These are phyloP conservation scores for Chiloscyllium plagiosum DNA, from an alignment of 2,113 vertebrate species.

Conservation along the genomic window DNA sequence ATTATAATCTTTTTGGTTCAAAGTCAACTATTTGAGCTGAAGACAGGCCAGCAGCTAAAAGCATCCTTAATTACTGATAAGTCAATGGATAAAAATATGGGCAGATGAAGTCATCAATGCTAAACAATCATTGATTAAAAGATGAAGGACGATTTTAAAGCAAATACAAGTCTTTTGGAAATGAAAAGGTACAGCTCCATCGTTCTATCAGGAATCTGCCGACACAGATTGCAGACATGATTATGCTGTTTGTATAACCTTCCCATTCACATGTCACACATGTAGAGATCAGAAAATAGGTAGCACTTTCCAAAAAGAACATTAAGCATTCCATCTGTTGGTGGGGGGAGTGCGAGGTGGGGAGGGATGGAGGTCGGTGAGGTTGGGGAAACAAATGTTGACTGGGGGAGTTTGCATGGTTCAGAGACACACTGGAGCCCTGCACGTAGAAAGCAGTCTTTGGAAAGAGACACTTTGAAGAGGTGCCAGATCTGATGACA, in stretches of 20 bases:
- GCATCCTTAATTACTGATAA: slow-evolving; percentile 7
- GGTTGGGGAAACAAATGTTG: background rate
- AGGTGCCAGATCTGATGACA: slow-evolving; percentile 34
- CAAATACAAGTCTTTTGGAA: background rate
- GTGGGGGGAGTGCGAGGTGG: background rate
- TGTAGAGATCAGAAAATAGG: background rate
- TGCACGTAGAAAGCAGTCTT: background rate
- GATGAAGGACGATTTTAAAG: slow-evolving; percentile 33
- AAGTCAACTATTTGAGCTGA: slow-evolving; percentile 19
- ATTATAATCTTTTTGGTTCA: background rate
- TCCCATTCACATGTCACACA: slow-evolving; percentile 24
- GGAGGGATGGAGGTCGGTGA: background rate
- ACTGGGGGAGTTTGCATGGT: background rate
- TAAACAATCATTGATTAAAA: slow-evolving; percentile 21
- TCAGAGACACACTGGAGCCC: slow-evolving; percentile 22
- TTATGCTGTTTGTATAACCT: background rate
- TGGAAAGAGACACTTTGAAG: slow-evolving; percentile 13
- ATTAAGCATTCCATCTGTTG: background rate
- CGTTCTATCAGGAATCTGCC: background rate
- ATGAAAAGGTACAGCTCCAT: background rate
- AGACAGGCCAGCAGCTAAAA: slow-evolving; percentile 21
- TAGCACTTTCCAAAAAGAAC: background rate
- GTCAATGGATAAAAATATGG: background rate
- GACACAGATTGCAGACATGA: background rate
- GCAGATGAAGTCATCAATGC: background rate